Evolutionary conservation across 2,797 vertebrate genomes (phyloP), one percentile per base, ranked within the genome.

Genomic region (Channallabes apus): DNA sequence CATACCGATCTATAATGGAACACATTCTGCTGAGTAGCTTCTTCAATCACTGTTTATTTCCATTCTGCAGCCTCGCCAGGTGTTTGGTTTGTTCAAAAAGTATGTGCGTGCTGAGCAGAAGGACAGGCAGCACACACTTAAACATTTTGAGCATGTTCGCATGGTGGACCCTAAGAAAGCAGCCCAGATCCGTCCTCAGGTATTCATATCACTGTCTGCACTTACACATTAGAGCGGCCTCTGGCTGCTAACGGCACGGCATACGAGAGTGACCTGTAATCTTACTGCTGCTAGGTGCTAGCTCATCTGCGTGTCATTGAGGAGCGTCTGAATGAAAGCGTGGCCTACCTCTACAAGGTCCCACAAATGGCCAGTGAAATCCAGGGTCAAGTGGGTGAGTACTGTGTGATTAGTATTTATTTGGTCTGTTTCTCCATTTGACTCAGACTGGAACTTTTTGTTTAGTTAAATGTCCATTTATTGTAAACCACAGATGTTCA

Each of bases 111-210:
- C 97, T 0, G 98, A 99, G 88, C 97, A 99, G 95, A 99, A 99
- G 78, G 97, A 99, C 94, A 93, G 97, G 29, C 98, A 99, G 91
- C 98, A 99, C 91, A 98, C 98, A 1, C 95, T 99, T 3, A 99
- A 99, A 91, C 97, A 99, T 90, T 99, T 98, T 0, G 97, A 99
- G 77, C 98, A 99, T 0, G 97, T 99, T 82, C 97, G 95, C 90
- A 97, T 97, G 85, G 97, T 99, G 11, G 98, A 99, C 84, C 98
- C 98, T 59, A 99, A 98, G 94, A 99, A 99, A 92, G 98, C 98
- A 0, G 97, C 97, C 3, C 98, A 99, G 91, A 99, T 99, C 92
- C 96, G 96, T 85, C 97, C 97, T 89, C 98, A 99, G 97, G 96
- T 97, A 92, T 58, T 51, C 12, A 38, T 18, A 22, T 22, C 58